Evolutionary conservation across 2,888 invertebrate genomes (phyloP), one percentile per base, ranked within the genome.

Genomic region (Drosophila kambysellisi): DNA sequence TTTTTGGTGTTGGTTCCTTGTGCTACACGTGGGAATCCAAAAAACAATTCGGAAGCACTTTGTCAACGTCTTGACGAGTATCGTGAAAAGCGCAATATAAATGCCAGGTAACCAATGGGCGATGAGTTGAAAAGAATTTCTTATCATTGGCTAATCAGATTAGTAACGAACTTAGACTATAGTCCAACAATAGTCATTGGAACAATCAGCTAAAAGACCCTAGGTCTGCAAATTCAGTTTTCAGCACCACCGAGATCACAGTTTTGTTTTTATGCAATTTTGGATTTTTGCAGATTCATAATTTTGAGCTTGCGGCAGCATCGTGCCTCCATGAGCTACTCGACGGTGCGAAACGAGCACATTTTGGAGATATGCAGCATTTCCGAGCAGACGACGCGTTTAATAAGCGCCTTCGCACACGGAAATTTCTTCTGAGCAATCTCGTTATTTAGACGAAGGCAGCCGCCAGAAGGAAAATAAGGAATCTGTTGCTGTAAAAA

Each of bases 321-420:
- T 48, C 88, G 84, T 15, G 82, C 74, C 39, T 92, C 92, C 37
- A 92, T 92, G 92, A 11, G 15, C 11, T 92, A 92, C 63, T 86
- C 88, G 4, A 52, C n/a, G 1, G 52, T 43, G 43, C 79, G 79
- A 2, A 83, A 77, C 20, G 92, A 92, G 66, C 88, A 92, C 73
- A 92, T 94, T 68, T 90, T 95, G 74, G 94, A 94, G 74, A 92
- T 95, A 60, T 94, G 94, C 79, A 94, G 95, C 64, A 92, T 94
- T 76, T 93, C 94, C 79, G 93, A 92, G 43, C 91, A 94, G 64
- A 93, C 94, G 68, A 93, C 94, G 39, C 91, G 91, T 76, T 73
- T 95, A 54, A 94, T 95, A 65, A 92, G 94, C 79, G 94, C 94
- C 51, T 94, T 94, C 83, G 93, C 93, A 17, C 89, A 92, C 11